Evolutionary conservation across 2,888 invertebrate genomes (phyloP).

Genomic region (Diplazon laetatorius): DNA sequence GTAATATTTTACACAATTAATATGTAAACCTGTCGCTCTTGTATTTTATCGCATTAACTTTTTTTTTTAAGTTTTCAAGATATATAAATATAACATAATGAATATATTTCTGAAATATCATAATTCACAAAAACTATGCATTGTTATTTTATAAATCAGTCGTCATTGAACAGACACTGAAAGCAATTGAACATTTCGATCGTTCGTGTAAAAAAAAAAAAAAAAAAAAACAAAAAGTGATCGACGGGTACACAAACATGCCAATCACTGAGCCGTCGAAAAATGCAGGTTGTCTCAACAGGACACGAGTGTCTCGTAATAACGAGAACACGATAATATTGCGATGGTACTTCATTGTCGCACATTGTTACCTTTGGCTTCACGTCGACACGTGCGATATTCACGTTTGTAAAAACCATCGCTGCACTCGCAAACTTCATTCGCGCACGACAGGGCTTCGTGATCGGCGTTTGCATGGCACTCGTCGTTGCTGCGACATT

Average conservation of each 20-base stretch:
- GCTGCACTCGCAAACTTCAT: constrained; percentile 72
- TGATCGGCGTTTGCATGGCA: constrained; percentile 75
- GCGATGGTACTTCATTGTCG: not conserved
- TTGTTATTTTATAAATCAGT: no score
- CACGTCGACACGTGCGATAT: constrained; percentile 76
- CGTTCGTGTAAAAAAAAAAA: not conserved
- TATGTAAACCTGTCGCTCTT: no score
- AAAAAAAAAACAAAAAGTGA: no score
- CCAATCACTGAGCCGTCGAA: not conserved
- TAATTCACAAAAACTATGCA: no score
- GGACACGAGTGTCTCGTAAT: not conserved
- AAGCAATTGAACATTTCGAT: not conserved
- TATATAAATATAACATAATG: no score
- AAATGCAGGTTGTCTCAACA: not conserved
- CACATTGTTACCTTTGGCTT: constrained; percentile 63
- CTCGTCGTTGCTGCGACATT: constrained; percentile 71
- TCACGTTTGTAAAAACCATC: constrained; percentile 77
- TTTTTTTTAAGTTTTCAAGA: no score
- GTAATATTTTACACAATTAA: no score
- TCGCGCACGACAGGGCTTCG: constrained; percentile 71
- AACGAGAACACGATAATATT: not conserved
- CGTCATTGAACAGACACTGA: not conserved
- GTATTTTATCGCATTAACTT: no score
- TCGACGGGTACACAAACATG: no score
- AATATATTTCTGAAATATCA: no score